Conservation (phyloP, 1,140 invertebrate genomes). For the Calephelis virginiensis region DNA sequence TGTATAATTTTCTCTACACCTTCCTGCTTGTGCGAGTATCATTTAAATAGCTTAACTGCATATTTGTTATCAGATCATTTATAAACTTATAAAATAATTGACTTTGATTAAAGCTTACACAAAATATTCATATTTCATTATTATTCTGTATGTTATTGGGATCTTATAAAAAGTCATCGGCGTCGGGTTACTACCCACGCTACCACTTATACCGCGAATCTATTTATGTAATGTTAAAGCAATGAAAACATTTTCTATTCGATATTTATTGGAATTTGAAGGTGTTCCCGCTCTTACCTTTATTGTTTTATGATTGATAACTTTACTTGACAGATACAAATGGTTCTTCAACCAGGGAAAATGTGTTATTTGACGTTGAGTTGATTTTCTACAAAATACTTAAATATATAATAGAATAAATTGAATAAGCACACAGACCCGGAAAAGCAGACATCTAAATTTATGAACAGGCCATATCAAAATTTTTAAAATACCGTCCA, state of each 20-base stretch:
- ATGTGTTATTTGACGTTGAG: background rate
- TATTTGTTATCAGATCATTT: no score
- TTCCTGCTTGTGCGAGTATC: no score
- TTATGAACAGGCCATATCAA: no score
- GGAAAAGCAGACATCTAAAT: no score
- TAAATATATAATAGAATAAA: no score
- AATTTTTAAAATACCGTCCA: no score
- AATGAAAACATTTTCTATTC: constrained; percentile 3
- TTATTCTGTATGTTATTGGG: background rate
- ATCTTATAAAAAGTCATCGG: background rate
- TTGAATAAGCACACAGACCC: no score
- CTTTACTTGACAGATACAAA: constrained; percentile 33
- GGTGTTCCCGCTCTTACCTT: constrained; percentile 30
- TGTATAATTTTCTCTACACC: no score
- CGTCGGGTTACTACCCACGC: background rate
- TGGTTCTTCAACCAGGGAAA: constrained; percentile 28
- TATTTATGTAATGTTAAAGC: background rate
- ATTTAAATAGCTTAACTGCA: no score
- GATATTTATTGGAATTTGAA: constrained; percentile 17
- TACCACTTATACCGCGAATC: background rate
- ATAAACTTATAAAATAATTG: background rate
- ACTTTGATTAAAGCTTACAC: background rate
- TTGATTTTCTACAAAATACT: background rate
- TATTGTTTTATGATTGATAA: constrained; percentile 41
- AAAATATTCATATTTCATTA: background rate